These are phyloP conservation scores for Tonatia bakeri DNA, from an alignment of 2,113 vertebrate genomes.

Conservation along the genomic window DNA sequence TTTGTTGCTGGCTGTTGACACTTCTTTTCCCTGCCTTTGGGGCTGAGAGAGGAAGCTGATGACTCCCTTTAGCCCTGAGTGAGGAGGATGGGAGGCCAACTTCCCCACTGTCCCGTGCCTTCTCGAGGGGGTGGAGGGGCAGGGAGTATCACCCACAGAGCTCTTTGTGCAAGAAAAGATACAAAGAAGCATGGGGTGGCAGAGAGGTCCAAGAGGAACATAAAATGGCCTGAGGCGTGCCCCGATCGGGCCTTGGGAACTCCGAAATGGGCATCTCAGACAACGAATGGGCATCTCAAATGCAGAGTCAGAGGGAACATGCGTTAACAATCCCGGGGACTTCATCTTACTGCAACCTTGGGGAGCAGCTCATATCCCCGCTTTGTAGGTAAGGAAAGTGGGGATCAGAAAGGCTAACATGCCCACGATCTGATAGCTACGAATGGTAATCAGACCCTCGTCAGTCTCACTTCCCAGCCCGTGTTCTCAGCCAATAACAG, in stretches of 20 bases:
- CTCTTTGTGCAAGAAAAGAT: background rate
- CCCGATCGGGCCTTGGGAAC: background rate
- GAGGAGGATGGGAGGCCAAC: background rate
- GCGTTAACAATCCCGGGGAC: background rate
- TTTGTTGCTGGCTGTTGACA: background rate
- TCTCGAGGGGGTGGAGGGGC: background rate
- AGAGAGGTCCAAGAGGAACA: background rate
- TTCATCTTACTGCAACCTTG: background rate
- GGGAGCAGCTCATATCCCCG: background rate
- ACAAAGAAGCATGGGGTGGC: background rate
- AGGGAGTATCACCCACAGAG: background rate
- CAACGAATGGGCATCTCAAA: too few relatives aligned
- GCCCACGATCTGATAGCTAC: fast-evolving
- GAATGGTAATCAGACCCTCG: background rate
- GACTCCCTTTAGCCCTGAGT: background rate
- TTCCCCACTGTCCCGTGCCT: background rate
- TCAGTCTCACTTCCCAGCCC: background rate
- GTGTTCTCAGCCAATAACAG: background rate
- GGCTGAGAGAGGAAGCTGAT: background rate
- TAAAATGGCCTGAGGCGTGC: background rate
- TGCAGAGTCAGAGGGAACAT: background rate
- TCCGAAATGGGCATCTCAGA: background rate
- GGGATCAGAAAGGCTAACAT: background rate
- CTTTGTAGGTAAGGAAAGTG: background rate
- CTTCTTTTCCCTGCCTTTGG: background rate